phyloP scores from a whole-genome alignment of 2,113 vertebrate species.

The Barbus barbus region DNA sequence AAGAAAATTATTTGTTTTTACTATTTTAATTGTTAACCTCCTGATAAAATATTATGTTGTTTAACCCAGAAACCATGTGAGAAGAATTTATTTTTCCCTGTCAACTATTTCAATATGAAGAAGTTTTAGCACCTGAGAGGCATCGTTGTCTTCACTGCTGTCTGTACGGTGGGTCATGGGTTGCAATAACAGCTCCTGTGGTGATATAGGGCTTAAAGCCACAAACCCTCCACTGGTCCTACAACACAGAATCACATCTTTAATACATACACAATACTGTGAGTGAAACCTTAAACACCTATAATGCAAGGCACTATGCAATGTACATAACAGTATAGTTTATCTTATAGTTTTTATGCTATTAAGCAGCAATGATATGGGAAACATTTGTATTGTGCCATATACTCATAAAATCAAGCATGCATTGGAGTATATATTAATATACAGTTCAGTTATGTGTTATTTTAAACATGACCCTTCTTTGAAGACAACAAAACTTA shows the following conservation, averaged over 20 bases:
- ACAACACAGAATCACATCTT: constrained; percentile 34
- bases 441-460: neutral
- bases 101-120: neutral
- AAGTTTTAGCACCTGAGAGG: constrained; percentile 81
- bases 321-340: neutral
- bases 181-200: constrained; percentile 89
- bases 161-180: constrained; percentile 74
- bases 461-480: neutral
- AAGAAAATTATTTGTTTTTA: neutral
- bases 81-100: too few species aligned
- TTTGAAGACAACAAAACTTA: constrained; percentile 68
- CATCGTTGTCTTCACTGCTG: constrained; percentile 78
- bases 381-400: neutral
- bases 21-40: neutral
- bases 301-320: neutral
- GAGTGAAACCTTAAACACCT: neutral
- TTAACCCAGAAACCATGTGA: neutral
- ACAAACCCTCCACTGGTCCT: constrained; percentile 89
- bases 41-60: neutral
- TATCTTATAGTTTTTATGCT: neutral
- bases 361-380: neutral
- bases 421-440: neutral
- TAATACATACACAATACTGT: neutral
- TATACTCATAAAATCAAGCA: neutral
- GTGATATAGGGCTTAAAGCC: constrained; percentile 91